These are phyloP conservation scores for Halcyon chelicuti DNA, from an alignment of 2,797 vertebrate genomes.

Conservation along the genomic window DNA sequence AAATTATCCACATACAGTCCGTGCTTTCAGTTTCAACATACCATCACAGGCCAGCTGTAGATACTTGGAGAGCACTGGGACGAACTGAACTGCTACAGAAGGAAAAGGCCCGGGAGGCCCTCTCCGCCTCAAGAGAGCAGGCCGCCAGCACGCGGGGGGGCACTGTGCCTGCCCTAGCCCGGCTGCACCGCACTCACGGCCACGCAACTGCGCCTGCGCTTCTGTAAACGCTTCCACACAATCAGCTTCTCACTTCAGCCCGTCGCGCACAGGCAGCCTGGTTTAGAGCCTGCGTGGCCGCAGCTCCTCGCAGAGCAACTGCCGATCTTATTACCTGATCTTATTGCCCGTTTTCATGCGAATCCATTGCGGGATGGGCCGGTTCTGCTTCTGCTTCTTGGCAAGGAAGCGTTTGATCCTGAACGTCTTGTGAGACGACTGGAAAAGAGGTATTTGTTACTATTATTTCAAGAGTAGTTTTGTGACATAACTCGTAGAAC, in stretches of 20 bases:
- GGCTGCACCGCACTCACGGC: fast-evolving
- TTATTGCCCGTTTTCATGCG: conserved; percentile 99
- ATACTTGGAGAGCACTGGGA: neutral
- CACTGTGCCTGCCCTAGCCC: fast-evolving
- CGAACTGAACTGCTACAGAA: fast-evolving
- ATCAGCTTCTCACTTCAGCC: neutral
- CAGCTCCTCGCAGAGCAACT: neutral
- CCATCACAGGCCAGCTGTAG: fast-evolving
- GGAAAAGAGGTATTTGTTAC: too few relatives aligned
- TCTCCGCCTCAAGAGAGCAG: fast-evolving
- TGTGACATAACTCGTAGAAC: too few relatives aligned
- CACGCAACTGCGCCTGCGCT: fast-evolving
- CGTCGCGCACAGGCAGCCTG: fast-evolving
- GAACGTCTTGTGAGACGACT: conserved; percentile 99
- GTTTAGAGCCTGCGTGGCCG: fast-evolving
- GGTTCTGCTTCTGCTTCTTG: conserved; percentile 99
- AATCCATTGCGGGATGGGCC: conserved; percentile 99
- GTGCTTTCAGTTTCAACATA: fast-evolving
- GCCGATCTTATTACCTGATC: conserved; percentile 85
- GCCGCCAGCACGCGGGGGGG: fast-evolving
- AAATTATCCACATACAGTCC: fast-evolving
- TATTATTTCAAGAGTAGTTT: too few relatives aligned
- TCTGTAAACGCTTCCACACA: fast-evolving
- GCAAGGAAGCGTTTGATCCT: conserved; percentile 98
- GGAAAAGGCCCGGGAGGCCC: fast-evolving